Evolutionary conservation across 2,113 vertebrate genomes (phyloP).

Genomic region (Chaenogobius annularis): DNA sequence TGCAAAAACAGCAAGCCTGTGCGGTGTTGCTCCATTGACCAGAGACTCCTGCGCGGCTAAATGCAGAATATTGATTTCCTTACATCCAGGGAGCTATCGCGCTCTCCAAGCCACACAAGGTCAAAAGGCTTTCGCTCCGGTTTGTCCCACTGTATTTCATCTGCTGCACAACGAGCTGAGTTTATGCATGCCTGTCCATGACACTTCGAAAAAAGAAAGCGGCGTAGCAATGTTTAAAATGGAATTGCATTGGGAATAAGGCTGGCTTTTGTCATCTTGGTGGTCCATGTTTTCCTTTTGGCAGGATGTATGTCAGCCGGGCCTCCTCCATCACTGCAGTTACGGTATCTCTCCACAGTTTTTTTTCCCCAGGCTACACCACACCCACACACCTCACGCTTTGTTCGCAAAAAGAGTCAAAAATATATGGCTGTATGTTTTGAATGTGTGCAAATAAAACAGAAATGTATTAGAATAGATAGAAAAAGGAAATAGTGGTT

Average conservation of each 20-base stretch:
- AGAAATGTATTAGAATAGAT: neutral
- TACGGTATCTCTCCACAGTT: constrained; percentile 9
- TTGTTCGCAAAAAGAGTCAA: constrained; percentile 30
- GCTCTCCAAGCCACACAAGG: constrained; percentile 57
- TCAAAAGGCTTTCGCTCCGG: constrained; percentile 58
- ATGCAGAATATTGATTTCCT: constrained; percentile 70
- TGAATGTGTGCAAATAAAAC: constrained; percentile 52
- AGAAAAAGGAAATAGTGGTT: neutral
- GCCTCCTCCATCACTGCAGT: constrained; percentile 54
- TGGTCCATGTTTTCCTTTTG: constrained; percentile 70
- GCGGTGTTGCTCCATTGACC: constrained; percentile 41
- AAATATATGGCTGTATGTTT: constrained; percentile 57
- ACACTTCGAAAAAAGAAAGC: constrained; percentile 42
- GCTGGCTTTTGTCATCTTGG: constrained; percentile 47
- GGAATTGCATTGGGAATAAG: constrained; percentile 36
- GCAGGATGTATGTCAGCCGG: constrained; percentile 57
- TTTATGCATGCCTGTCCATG: constrained; percentile 36
- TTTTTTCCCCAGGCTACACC: constrained; percentile 9
- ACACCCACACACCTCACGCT: constrained; percentile 6
- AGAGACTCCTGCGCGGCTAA: constrained; percentile 50
- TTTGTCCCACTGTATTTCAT: constrained; percentile 45
- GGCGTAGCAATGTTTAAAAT: constrained; percentile 54
- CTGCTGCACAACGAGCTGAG: constrained; percentile 22
- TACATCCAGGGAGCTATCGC: constrained; percentile 56
- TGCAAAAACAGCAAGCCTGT: constrained; percentile 16